Base-by-base conservation (phyloP, 2,797 vertebrate species). In the Cirrhinus mrigala region DNA sequence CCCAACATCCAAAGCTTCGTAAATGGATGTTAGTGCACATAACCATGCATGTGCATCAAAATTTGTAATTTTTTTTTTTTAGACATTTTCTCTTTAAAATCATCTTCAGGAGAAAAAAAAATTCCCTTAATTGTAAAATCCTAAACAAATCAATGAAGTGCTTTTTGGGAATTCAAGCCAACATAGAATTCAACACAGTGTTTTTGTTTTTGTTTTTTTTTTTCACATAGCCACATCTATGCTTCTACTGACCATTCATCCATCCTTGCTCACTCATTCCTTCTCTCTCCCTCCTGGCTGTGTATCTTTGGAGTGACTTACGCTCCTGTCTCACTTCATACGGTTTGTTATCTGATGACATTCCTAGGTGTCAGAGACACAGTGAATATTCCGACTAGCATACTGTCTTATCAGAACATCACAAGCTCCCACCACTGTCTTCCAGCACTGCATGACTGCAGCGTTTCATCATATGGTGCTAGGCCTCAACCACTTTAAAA, bases 351-450 rank as follows among this genome's bases (percentile, higher is more conserved):
- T 91, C 89, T 85, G 88, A 90, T 90, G 86, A 82, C 90, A 91
- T 90, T 90, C 88, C 87, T 87, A 76, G 70, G 84, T 87, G 90
- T 91, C 90, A 89, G 83, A 89, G 85, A 87, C 89, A 83, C 88
- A 83, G 62, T 88, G 86, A 79, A 88, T 86, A 89, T 82, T 90
- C 79, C 71, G 85, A 87, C 66, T 68, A 90, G 80, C 71, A 73
- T 68, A 79, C 48, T 64, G 86, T 78, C 87, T 88, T 89, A 90
- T 90, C 90, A 84, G 83, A 87, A 82, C 87, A 91, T 91, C 89
- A 84, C 81, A 60, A 86, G 71, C 87, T 89, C 86, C 84, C 87
- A 86, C 74, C 64, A 79, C 48, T 68, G 46, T 62, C 75, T 64
- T 82, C 66, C 74, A 86, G 79, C 86, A 69, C 77, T 87, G 56